Base-by-base conservation (phyloP, 2,797 vertebrate species). In the Percopsis omiscomaycus region DNA sequence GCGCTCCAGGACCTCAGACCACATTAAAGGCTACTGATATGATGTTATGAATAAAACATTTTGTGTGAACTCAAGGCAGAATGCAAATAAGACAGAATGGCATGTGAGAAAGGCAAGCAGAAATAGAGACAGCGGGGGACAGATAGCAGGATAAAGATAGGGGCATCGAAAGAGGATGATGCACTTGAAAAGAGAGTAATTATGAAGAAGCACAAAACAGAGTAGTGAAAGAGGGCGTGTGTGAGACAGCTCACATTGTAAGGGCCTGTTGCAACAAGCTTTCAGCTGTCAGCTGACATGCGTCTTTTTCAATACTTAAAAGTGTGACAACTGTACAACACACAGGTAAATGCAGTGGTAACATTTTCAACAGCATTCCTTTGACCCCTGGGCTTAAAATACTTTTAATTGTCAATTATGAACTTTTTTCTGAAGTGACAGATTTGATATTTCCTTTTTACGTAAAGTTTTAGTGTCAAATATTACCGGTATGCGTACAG, bases 1-100 rank as follows among this genome's bases (percentile, higher is more conserved):
- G 45, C 6, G 22, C 44, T 22, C 28, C 15, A 6, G 3, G 57
- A 8, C 3, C 22, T 22, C 5, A 15, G 22, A 12, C 49, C 16
- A 50, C 46, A 6, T 45, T 28, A 59, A 47, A 59, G n/a, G n/a
- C 56, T 42, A 45, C 65, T 15, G n/a, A 30, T 11, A 27, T 37
- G 10, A 48, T 29, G 11, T 27, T 14, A 67, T 68, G 51, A 68
- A 61, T 60, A 68, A 68, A 53, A 55, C 45, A 42, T 55, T 42
- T 9, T 8, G 8, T 13, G 57, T 11, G 42, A 46, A 42, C 3
- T 9, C n/a, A 28, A 62, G 29, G 49, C 16, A 16, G 10, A 63
- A 52, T 30, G 45, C 15, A 27, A 65, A 27, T 30, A 46, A 15
- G 27, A 13, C 45, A 13, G 42, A 14, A 12, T 47, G 44, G 28